phyloP scores from a whole-genome alignment of 2,888 invertebrate genomes.

The Caenorhabditis sulstoni region DNA sequence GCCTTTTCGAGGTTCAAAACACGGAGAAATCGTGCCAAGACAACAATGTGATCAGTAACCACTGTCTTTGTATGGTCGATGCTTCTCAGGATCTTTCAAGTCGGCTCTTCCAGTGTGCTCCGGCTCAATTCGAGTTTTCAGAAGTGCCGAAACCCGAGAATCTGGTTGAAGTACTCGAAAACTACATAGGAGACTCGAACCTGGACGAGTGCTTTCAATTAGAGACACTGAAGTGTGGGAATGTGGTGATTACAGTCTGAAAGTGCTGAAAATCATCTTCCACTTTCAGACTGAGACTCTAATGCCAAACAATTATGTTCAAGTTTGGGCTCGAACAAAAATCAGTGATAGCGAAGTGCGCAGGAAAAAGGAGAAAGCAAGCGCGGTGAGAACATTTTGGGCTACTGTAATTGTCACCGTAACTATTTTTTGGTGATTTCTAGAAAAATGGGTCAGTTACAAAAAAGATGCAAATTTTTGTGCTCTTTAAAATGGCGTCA shows the following conservation, averaged over 20 bases:
- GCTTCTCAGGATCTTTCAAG: slow-evolving; percentile 44
- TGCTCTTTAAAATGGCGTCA: too few species aligned
- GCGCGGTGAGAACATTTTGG: too few species aligned
- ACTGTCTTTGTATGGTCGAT: slow-evolving; percentile 65
- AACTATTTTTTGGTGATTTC: too few species aligned
- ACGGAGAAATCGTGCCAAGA: slow-evolving; percentile 51
- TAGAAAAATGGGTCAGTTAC: too few species aligned
- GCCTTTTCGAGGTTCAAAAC: slow-evolving; percentile 58
- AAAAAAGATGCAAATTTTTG: too few species aligned
- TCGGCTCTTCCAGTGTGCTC: background rate
- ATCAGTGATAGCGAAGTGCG: slow-evolving; percentile 48
- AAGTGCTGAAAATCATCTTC: background rate
- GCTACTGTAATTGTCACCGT: too few species aligned
- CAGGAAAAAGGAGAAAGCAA: slow-evolving; percentile 26
- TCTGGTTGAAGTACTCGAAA: slow-evolving; percentile 1
- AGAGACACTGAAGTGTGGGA: slow-evolving; percentile 22
- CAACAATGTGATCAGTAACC: slow-evolving; percentile 61
- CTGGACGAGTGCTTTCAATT: slow-evolving; percentile 25
- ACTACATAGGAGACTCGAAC: slow-evolving; percentile 3
- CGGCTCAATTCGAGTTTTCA: background rate
- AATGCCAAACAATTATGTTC: slow-evolving; percentile 56
- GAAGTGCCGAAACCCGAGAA: slow-evolving; percentile 15
- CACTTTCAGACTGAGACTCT: slow-evolving; percentile 43
- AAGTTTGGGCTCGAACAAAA: slow-evolving; percentile 54
- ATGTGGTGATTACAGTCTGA: slow-evolving; percentile 21